Base-by-base conservation (phyloP, 1,140 invertebrate species). In the Hesperophylax magnus region DNA sequence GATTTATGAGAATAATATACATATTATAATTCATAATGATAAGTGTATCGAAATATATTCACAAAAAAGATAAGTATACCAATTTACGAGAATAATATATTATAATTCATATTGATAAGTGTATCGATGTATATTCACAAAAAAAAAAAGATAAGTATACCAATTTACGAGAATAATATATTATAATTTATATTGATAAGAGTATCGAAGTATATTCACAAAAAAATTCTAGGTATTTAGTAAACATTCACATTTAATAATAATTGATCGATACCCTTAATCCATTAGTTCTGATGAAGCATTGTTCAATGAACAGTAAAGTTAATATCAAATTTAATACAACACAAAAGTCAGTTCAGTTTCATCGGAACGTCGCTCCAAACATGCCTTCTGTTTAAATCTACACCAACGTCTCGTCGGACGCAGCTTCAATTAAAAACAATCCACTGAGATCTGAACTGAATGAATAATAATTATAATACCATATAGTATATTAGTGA, bases 181-280 rank as follows among this genome's bases (percentile, higher is more conserved):
- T 47, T 47, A 47, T 47, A 47, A 47, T 47, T 14, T 1, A 14
- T 47, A 47, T 47, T 2, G 11, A 47, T 2, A 14, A 47, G 39
- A 39, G 9, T 39, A 39, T 3, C 3, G 2, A 39, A 39, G 1
- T 47, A 17, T 67, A 67, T 67, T 67, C 39, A 67, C 63, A 67
- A 67, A 31, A 67, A 34, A 47, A 9, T 39, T 14, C 14, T 2
- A 67, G 17, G 31, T 14, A n/a, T 67, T 67, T 67, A 67, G 15
- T 67, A 67, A n/a, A 17, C 22, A 6, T 67, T 67, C 63, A 39
- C 27, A 27, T 67, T 6, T 47, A 47, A 47, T 15, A 34, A 67
- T 67, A 67, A 67, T 67, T 67, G 63, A 67, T 67, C 63, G 63
- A 67, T 22, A 67, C 63, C 63, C 63, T 67, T 67, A 67, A 17